Conservation (phyloP, 2,797 vertebrate species). For the Gadopsis bispinosus region DNA sequence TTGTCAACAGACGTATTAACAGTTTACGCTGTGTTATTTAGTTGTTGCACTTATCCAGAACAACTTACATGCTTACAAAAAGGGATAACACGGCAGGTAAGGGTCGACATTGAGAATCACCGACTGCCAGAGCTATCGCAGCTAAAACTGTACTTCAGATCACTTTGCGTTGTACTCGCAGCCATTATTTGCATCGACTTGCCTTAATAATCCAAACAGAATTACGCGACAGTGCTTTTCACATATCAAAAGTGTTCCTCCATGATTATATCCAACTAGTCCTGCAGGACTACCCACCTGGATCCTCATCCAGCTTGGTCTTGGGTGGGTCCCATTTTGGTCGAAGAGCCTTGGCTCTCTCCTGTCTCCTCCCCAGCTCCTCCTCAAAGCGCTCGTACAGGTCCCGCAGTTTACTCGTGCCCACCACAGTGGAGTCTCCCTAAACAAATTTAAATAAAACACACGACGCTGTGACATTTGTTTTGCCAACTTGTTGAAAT, state of each 20-base stretch:
- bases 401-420: conserved; percentile 93
- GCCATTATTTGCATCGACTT: too few relatives aligned
- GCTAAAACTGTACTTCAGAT: neutral
- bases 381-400: conserved; percentile 94
- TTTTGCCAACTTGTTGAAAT: neutral
- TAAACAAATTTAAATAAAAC: conserved; percentile 50
- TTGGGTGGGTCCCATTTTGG: conserved; percentile 96
- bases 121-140: neutral
- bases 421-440: conserved; percentile 98
- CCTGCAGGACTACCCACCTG: conserved; percentile 78
- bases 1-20: conserved; percentile 27
- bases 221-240: neutral
- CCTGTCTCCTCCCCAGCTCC: conserved; percentile 91
- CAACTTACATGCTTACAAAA: neutral
- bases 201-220: neutral
- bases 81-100: neutral
- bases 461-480: neutral
- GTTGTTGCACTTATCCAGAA: neutral
- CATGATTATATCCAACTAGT: neutral
- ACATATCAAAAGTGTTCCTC: neutral
- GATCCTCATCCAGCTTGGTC: conserved; percentile 95
- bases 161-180: neutral
- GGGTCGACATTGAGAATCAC: neutral
- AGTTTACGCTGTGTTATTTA: conserved; percentile 4
- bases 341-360: conserved; percentile 89